Percentiles rank a stretch among this genome's conserved stretches.
Evolutionary conservation across 1,140 invertebrate species (phyloP).

Genomic region (Cataglyphis hispanica): DNA sequence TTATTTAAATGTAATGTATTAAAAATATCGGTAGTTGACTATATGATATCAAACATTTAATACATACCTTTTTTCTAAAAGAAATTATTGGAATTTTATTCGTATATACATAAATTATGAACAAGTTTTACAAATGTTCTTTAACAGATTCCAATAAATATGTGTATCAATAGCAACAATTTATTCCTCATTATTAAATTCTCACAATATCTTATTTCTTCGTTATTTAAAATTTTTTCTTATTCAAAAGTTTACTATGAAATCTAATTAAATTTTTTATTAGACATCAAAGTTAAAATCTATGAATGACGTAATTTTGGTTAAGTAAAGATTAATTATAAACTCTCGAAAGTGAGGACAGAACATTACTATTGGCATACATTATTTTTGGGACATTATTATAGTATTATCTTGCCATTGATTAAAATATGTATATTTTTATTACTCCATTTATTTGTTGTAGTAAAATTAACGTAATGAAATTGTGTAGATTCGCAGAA

Average conservation of each 20-base stretch:
- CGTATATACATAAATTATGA: background rate
- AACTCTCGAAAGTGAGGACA: background rate
- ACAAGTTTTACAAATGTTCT: background rate
- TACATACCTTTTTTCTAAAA: background rate
- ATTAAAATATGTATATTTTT: slow-evolving; percentile 39
- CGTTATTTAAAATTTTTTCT: background rate
- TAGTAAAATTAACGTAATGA: background rate
- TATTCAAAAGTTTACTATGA: background rate
- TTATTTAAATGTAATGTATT: slow-evolving; percentile 4
- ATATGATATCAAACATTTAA: background rate
- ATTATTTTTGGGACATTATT: slow-evolving; percentile 47
- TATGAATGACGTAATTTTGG: background rate
- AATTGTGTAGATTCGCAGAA: slow-evolving; percentile 6
- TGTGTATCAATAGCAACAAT: background rate
- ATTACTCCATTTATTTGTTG: slow-evolving; percentile 27
- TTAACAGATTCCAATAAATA: background rate
- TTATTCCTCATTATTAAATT: background rate
- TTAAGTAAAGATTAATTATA: background rate
- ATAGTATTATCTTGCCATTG: background rate
- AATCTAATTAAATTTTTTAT: slow-evolving; percentile 8
- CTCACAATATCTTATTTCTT: background rate
- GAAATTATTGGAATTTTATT: slow-evolving; percentile 6
- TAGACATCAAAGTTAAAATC: background rate
- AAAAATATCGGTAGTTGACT: slow-evolving; percentile 5
- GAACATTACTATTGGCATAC: background rate